phyloP scores from a whole-genome alignment of 1,140 invertebrate genomes.

The Drosophila erecta region DNA sequence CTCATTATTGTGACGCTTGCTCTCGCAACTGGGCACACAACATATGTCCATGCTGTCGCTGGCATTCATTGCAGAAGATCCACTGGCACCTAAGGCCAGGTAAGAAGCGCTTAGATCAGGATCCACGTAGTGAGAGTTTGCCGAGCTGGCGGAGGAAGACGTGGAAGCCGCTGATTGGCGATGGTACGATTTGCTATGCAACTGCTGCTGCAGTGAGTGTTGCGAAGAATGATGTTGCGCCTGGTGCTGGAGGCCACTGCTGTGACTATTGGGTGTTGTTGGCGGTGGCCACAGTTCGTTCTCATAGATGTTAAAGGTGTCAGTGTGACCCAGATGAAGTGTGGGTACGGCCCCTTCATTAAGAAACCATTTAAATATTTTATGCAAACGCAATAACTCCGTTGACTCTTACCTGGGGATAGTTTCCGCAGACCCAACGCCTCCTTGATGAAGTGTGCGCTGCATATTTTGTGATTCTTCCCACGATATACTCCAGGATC shows the following conservation, averaged over 20 bases:
- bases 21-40: conserved; percentile 76
- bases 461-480: conserved; percentile 83
- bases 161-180: conserved; percentile 67
- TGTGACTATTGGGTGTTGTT: conserved; percentile 31
- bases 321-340: conserved; percentile 76
- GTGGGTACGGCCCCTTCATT: conserved; percentile 72
- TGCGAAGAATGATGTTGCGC: conserved; percentile 38
- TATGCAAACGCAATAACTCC: too few relatives aligned
- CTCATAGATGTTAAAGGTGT: conserved; percentile 80
- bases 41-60: conserved; percentile 75
- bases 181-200: conserved; percentile 60
- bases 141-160: conserved; percentile 68
- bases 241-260: conserved; percentile 32
- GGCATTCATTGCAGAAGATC: conserved; percentile 46
- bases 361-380: not conserved
- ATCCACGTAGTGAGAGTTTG: conserved; percentile 65
- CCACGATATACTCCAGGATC: conserved; percentile 78
- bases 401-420: conserved; percentile 57
- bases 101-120: conserved; percentile 54
- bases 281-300: conserved; percentile 78
- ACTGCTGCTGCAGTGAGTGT: conserved; percentile 37
- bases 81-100: conserved; percentile 39
- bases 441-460: conserved; percentile 79
- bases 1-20: conserved; percentile 74
- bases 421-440: conserved; percentile 73